Percentiles rank a stretch among this genome's conserved stretches.
Conservation (phyloP, 2,113 vertebrate species). For the Tylochromis polylepis region DNA sequence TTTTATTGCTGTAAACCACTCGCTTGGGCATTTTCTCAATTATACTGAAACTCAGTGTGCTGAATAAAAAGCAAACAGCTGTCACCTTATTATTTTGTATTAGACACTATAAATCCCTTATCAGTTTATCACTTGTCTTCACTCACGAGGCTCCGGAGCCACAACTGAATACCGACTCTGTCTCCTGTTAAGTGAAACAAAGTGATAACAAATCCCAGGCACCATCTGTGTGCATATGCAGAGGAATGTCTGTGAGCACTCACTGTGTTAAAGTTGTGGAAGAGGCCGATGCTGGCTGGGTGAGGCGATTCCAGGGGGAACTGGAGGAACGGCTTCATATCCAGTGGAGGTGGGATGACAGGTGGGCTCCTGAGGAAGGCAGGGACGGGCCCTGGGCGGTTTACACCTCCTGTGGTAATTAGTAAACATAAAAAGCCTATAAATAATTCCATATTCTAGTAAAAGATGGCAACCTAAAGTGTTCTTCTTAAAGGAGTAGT, state of each 20-base stretch:
- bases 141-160: neutral
- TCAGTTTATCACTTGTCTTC: constrained; percentile 14
- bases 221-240: neutral
- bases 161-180: neutral
- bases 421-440: neutral
- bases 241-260: constrained; percentile 18
- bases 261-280: constrained; percentile 72
- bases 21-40: constrained; percentile 41
- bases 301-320: constrained; percentile 67
- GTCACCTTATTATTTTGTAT: constrained; percentile 49
- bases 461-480: neutral
- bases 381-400: constrained; percentile 68
- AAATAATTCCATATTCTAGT: neutral
- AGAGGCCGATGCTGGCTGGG: constrained; percentile 61
- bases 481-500: neutral
- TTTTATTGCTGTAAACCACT: constrained; percentile 61
- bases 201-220: neutral
- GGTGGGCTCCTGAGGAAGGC: constrained; percentile 71
- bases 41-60: constrained; percentile 41
- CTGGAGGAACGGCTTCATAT: constrained; percentile 73
- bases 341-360: constrained; percentile 58
- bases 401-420: constrained; percentile 63
- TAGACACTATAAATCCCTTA: constrained; percentile 14
- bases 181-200: neutral
- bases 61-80: constrained; percentile 51